Base-by-base conservation (phyloP, 2,113 vertebrate species). In the Ictidomys tridecemlineatus region DNA sequence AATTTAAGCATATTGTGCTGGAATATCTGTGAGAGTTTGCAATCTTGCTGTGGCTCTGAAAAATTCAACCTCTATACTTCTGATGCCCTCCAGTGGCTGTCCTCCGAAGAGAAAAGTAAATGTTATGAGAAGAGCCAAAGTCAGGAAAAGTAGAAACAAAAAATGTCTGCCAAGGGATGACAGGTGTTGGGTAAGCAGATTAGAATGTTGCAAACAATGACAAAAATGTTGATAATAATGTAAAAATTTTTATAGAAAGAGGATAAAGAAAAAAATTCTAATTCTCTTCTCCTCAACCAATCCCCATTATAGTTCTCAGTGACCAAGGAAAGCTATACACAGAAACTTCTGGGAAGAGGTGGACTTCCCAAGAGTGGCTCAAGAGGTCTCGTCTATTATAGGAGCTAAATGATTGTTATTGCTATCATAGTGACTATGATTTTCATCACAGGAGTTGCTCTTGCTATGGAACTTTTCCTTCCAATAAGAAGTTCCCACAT, bases 311-410 rank as follows among this genome's bases (percentile, higher is more conserved):
- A 48, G 24, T 30, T 28, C 51, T 82, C n/a, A 56, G 17, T 17
- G 32, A 30, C 34, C 12, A 20, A 32, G 22, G 56, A 88, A 93
- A 84, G 45, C 39, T 70, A 65, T 26, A n/a, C 4, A 45, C 3
- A 70, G n/a, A 80, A 77, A 26, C 8, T 56, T 39, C 30, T 80
- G 37, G 70, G 53, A 83, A 39, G 20, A 5, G 20, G 17, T 2
- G 37, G 77, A 72, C 24, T 77, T 69, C 37, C 32, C 32, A 72
- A 28, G 4, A 18, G 7, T 32, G 84, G 51, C 45, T 63, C 3
- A 74, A 48, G 26, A 26, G 11, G 9, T 48, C 63, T 8, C 10
- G 39, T 20, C n/a, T 37, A 1, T 53, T 45, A 8, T 0, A 63
- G 74, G 2, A 63, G 22, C 42, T 67, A 22, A 26, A 84, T n/a